phyloP scores from a whole-genome alignment of 1,140 invertebrate species.

The Eciton burchellii region DNA sequence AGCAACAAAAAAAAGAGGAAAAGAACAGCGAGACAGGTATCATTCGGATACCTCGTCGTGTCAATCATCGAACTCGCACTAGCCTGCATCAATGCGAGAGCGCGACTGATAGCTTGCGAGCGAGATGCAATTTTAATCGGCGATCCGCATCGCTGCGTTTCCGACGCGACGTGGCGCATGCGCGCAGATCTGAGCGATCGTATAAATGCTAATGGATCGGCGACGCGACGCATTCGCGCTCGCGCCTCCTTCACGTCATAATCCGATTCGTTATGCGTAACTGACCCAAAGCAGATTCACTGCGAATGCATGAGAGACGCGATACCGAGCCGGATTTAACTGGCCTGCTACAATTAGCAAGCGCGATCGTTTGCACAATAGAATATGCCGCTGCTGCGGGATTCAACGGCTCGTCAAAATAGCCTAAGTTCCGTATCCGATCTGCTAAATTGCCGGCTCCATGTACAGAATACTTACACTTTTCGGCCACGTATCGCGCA shows the following conservation, averaged over 20 bases:
- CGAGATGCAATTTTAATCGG: slow-evolving; percentile 76
- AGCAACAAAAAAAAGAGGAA: too few relatives aligned
- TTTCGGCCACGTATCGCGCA: background rate
- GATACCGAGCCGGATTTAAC: slow-evolving; percentile 10
- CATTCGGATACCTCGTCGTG: too few relatives aligned
- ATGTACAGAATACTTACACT: background rate
- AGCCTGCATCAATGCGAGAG: slow-evolving; percentile 11
- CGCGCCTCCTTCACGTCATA: slow-evolving; percentile 49
- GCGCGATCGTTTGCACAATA: slow-evolving; percentile 34
- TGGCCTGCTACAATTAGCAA: slow-evolving; percentile 48
- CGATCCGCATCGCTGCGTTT: slow-evolving; percentile 76
- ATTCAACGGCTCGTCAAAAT: slow-evolving; percentile 33
- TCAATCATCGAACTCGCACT: slow-evolving; percentile 10
- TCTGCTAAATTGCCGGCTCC: slow-evolving; percentile 11
- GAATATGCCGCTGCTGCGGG: background rate
- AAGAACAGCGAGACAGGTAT: too few relatives aligned
- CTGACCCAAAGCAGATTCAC: slow-evolving; percentile 17
- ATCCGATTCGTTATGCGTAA: slow-evolving; percentile 63
- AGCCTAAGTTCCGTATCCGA: slow-evolving; percentile 6
- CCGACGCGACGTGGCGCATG: slow-evolving; percentile 65
- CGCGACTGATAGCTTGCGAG: slow-evolving; percentile 37
- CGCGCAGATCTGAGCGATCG: slow-evolving; percentile 40
- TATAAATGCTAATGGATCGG: slow-evolving; percentile 76
- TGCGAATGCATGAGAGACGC: slow-evolving; percentile 24
- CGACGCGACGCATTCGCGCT: slow-evolving; percentile 40